These are phyloP conservation scores for Tethea ocularis DNA, from an alignment of 2,888 invertebrate species.

Conservation along the genomic window DNA sequence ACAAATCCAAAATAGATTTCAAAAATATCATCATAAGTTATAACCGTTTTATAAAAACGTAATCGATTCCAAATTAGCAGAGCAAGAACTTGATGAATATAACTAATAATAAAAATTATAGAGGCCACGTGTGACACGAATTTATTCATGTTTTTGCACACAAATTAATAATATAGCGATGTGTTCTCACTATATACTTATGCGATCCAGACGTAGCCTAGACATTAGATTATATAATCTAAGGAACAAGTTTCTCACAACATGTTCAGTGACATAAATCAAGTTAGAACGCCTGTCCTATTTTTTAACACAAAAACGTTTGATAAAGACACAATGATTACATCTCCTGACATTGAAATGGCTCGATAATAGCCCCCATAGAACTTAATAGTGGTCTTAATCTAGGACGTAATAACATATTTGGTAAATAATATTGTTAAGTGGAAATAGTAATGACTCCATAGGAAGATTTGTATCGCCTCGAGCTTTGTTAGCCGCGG, in stretches of 20 bases:
- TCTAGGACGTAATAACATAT: constrained; percentile 59
- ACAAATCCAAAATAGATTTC: too few species aligned
- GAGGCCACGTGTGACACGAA: neutral
- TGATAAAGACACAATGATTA: constrained; percentile 50
- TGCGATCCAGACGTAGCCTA: constrained; percentile 44
- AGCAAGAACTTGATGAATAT: neutral
- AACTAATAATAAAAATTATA: neutral
- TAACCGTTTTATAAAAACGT: constrained; percentile 1
- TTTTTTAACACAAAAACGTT: constrained; percentile 23
- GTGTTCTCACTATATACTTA: constrained; percentile 32
- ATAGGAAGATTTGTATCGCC: constrained; percentile 56
- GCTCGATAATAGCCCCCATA: constrained; percentile 36
- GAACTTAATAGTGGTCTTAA: constrained; percentile 40
- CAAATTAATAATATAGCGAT: constrained; percentile 11
- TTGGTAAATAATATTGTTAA: constrained; percentile 46
- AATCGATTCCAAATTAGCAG: neutral
- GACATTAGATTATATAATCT: constrained; percentile 29
- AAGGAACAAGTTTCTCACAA: constrained; percentile 15
- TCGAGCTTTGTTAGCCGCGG: constrained; percentile 41
- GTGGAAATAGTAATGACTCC: constrained; percentile 65
- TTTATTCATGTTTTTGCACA: constrained; percentile 33
- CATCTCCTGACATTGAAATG: constrained; percentile 47
- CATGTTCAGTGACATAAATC: constrained; percentile 48
- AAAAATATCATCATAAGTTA: too few species aligned
- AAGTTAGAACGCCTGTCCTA: constrained; percentile 27